A percentile compares a stretch with the other conserved stretches of the same genome.
Evolutionary conservation across 2,888 invertebrate species (phyloP).

Genomic region (Macrophya alboannulata): DNA sequence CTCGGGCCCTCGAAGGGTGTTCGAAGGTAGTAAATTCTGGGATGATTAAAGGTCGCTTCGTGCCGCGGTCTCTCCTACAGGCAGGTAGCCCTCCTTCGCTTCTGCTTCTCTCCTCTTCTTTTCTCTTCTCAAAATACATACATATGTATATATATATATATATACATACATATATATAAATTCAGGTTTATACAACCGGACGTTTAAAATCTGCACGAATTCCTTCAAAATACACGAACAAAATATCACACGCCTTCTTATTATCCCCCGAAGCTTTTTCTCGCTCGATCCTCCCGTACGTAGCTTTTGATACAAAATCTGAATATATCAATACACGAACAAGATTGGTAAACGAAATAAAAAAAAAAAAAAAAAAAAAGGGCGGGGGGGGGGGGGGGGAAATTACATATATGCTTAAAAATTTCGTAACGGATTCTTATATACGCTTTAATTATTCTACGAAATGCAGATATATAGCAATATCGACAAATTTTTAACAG

Average conservation of each 20-base stretch:
- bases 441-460: background rate
- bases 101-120: background rate
- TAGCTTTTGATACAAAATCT: background rate
- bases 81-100: constrained; percentile 32
- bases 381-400: no score
- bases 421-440: background rate
- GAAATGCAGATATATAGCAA: constrained; percentile 33
- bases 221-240: constrained; percentile 5
- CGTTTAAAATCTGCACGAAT: constrained; percentile 43
- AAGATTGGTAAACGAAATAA: background rate
- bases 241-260: background rate
- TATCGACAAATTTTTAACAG: constrained; percentile 56
- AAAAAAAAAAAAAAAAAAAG: background rate
- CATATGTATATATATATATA: background rate
- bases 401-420: background rate
- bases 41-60: constrained; percentile 75
- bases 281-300: background rate
- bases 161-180: background rate
- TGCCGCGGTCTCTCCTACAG: constrained; percentile 39
- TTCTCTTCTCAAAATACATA: background rate
- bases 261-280: background rate
- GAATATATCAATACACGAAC: background rate
- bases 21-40: constrained; percentile 71
- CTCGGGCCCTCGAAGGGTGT: constrained; percentile 52
- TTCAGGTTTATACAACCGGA: constrained; percentile 13